Conservation (phyloP, 2,888 invertebrate genomes). For the Papilio demoleus region DNA sequence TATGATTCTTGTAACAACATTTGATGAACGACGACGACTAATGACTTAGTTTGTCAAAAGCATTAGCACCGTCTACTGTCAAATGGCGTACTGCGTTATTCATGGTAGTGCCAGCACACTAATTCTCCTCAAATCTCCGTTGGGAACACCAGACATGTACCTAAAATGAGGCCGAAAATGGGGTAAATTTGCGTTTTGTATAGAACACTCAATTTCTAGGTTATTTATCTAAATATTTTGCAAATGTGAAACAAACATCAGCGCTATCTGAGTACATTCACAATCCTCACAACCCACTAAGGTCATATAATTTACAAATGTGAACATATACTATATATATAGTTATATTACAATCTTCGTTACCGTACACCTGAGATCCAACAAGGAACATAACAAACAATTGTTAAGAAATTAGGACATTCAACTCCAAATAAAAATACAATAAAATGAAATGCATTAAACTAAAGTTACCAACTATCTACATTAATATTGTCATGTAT, state of each 20-base stretch:
- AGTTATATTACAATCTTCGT: slow-evolving; percentile 63
- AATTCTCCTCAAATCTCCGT: too few species aligned
- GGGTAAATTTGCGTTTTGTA: too few species aligned
- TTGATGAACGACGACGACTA: neutral
- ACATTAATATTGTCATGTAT: slow-evolving; percentile 72
- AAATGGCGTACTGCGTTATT: neutral
- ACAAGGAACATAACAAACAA: slow-evolving; percentile 67
- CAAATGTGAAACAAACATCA: too few species aligned
- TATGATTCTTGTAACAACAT: too few species aligned
- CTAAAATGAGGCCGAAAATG: too few species aligned
- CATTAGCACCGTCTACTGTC: slow-evolving; percentile 18
- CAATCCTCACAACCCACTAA: slow-evolving; percentile 65
- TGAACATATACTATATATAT: slow-evolving; percentile 49
- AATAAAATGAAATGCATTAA: slow-evolving; percentile 45
- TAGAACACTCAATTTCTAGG: too few species aligned
- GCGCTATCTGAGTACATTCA: slow-evolving; percentile 46
- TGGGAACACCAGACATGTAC: too few species aligned
- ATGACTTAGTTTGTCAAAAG: slow-evolving; percentile 5
- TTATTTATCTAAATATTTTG: neutral
- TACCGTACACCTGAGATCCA: slow-evolving; percentile 73
- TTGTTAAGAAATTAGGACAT: slow-evolving; percentile 48
- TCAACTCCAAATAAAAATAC: slow-evolving; percentile 48
- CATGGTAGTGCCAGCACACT: neutral
- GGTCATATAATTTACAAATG: slow-evolving; percentile 46
- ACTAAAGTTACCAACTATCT: slow-evolving; percentile 53